Evolutionary conservation across 2,888 invertebrate species (phyloP), one percentile per base, ranked within the genome.

Genomic region (Argyresthia goedartella): DNA sequence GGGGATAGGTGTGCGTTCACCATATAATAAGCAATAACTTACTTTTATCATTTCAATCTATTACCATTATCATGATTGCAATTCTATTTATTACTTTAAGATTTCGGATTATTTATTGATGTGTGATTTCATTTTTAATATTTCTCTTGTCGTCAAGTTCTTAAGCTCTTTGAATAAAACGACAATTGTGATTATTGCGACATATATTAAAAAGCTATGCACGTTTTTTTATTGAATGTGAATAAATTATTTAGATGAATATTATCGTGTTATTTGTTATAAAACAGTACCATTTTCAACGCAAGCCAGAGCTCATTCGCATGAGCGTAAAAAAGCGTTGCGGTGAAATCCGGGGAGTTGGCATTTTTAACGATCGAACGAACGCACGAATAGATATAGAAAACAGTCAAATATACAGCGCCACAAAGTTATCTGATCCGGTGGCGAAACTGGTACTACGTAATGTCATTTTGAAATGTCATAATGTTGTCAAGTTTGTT

Each of bases 201-300:
- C 67, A 68, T 43, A 81, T 81, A 72, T 85, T 80, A 77, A 76
- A 25, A 79, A 73, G 58, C 73, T 67, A 69, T 78, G 78, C 81
- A 71, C 73, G 79, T 85, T 86, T 86, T n/a, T 86, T 84, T 84
- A 85, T 86, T 85, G 84, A 81, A 85, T 85, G 85, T 85, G 81
- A 85, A 85, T 86, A 85, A 85, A 85, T 77, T 76, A 84, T 84
- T 81, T 84, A 85, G 84, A 84, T 85, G 71, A 73, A 73, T 64
- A 49, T 62, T 72, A 11, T 35, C 14, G 35, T 48, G 10, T 48
- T 48, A 43, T 8, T 43, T 43, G n/a, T 25, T 25, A 25, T 25
- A 4, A 25, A 6, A 4, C 25, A 25, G 25, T 25, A 6, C 25
- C 2, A 6, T 25, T n/a, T n/a, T n/a, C n/a, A n/a, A n/a, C n/a